Conservation (phyloP, 1,140 invertebrate species). For the Galleria mellonella region DNA sequence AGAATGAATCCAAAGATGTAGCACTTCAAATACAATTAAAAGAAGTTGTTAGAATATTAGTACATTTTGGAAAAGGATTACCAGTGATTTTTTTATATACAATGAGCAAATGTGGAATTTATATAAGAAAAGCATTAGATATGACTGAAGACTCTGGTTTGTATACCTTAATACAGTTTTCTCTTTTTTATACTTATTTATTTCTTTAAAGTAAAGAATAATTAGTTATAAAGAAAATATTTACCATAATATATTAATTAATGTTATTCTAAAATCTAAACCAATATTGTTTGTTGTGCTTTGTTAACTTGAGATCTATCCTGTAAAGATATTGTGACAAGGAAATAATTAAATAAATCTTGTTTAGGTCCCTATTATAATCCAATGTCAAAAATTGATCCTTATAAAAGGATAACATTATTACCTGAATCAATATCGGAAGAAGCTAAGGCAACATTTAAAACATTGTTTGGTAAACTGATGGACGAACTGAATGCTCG, state of each 20-base stretch:
- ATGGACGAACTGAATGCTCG: constrained; percentile 82
- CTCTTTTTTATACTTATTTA: constrained; percentile 8
- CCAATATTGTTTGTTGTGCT: too few relatives aligned
- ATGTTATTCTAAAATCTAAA: too few relatives aligned
- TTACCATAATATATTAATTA: too few relatives aligned
- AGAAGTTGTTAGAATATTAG: constrained; percentile 82
- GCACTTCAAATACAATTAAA: constrained; percentile 77
- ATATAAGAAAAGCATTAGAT: constrained; percentile 80
- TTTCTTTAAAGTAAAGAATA: background rate
- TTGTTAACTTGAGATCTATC: too few relatives aligned
- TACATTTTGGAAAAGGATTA: constrained; percentile 82
- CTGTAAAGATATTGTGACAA: too few relatives aligned
- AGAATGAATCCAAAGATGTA: constrained; percentile 75
- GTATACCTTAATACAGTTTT: constrained; percentile 10
- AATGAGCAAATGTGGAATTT: constrained; percentile 77
- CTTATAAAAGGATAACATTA: constrained; percentile 84
- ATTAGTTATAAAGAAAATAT: too few relatives aligned
- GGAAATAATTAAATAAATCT: too few relatives aligned
- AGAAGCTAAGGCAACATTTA: constrained; percentile 79
- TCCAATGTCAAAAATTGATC: constrained; percentile 77
- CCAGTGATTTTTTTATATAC: constrained; percentile 88
- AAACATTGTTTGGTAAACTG: constrained; percentile 78
- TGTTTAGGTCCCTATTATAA: constrained; percentile 74
- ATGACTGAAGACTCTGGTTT: constrained; percentile 81
- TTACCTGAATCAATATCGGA: constrained; percentile 81